Evolutionary conservation across 2,888 invertebrate genomes (phyloP), one percentile per base, ranked within the genome.

Genomic region (Epiblema foenella): DNA sequence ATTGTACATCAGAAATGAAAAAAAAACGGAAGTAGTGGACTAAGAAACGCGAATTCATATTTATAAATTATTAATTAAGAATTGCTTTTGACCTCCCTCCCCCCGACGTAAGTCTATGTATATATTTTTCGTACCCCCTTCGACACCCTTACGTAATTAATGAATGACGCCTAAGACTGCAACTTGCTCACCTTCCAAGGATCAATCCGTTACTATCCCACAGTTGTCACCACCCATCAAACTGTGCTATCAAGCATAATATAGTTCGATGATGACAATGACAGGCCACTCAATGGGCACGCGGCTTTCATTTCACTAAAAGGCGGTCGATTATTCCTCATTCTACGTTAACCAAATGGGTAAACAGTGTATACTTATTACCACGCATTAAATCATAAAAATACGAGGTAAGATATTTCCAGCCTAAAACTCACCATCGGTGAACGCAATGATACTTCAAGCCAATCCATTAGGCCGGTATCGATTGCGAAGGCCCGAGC

Each of bases 391-490:
- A 37, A 64, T 39, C 33, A 20, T 52, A 52, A 8, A 39, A 39
- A 39, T 33, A 51, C 52, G 18, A 8, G 15, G 15, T 42, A 59
- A 15, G 42, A 59, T 51, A 46, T 63, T 18, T 62, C 15, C 10
- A 37, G 52, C 18, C 52, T 64, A 37, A 51, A 52, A 52, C 37
- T 37, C 37, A 51, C 51, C 15, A 51, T 7, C 18, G 54, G 54
- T 24, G 42, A 57, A 42, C 56, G 56, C 42, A 49, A 69, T 63
- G 68, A 69, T 68, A 68, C 69, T 60, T n/a, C 54, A 46, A 54
- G 65, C 56, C 70, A 70, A 70, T 70, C 70, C 70, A 70, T 70
- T 70, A 70, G 70, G 65, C 54, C 52, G 42, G 60, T 70, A 70
- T 70, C 70, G 70, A 70, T 70, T 66, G 65, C 65, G 39, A 64